phyloP scores from a whole-genome alignment of 1,140 invertebrate genomes.

The Phocides pigmalion region DNA sequence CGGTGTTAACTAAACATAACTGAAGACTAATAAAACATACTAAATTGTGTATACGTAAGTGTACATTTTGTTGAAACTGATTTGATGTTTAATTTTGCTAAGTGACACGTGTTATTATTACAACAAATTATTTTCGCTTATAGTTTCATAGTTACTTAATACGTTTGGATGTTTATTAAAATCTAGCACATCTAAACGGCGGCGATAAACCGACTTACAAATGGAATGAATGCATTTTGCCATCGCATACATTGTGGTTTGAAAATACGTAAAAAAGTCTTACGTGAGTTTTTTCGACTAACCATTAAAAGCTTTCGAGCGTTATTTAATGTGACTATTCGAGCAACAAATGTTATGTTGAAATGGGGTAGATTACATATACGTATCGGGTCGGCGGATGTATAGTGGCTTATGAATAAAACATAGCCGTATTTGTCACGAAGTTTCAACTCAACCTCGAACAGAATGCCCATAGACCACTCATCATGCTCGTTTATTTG shows the following conservation, averaged over 20 bases:
- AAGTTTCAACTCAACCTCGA: constrained; percentile 3
- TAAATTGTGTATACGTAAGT: no score
- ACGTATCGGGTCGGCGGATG: constrained; percentile 4
- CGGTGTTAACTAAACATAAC: no score
- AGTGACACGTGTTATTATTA: no score
- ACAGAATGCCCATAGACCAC: constrained; percentile 17
- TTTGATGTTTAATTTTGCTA: no score
- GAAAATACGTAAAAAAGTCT: background rate
- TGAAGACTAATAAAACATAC: no score
- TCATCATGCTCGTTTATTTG: constrained; percentile 10
- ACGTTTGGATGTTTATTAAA: background rate
- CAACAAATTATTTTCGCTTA: no score
- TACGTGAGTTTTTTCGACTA: constrained; percentile 10
- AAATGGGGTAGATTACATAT: constrained; percentile 19
- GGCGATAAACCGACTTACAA: no score
- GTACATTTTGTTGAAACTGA: no score
- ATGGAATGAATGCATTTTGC: background rate
- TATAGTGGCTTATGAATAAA: constrained; percentile 26
- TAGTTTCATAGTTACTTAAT: no score
- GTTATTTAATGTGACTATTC: constrained; percentile 13
- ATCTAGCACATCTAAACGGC: background rate
- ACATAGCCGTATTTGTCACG: constrained; percentile 23
- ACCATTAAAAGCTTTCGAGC: constrained; percentile 18
- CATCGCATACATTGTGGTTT: background rate
- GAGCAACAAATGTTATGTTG: constrained; percentile 11